A percentile compares a stretch with the other conserved stretches of the same genome.
Evolutionary conservation across 2,113 vertebrate species (phyloP).

Genomic region (Callipepla californica): DNA sequence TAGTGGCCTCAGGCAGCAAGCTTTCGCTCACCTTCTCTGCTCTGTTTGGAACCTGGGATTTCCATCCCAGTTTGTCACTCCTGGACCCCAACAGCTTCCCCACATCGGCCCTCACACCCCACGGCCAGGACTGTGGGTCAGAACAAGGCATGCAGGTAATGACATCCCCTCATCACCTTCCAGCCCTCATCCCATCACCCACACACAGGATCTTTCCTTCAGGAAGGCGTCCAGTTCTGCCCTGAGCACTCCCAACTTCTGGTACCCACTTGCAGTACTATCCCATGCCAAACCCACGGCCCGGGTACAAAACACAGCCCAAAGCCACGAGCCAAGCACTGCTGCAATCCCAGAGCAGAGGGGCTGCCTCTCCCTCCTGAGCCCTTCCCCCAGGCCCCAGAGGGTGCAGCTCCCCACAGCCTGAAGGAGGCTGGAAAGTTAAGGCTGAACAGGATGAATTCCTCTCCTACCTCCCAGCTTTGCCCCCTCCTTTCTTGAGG

Average conservation of each 20-base stretch:
- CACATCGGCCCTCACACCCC: rapidly evolving
- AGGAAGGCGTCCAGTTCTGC: background rate
- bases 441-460: rapidly evolving
- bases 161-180: background rate
- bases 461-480: background rate
- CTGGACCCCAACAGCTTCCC: background rate
- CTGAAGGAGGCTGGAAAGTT: rapidly evolving
- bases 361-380: background rate
- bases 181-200: background rate
- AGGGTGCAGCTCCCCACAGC: background rate
- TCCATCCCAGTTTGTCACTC: background rate
- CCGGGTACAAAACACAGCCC: background rate
- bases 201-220: background rate
- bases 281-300: rapidly evolving
- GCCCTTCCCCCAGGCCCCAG: background rate
- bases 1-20: background rate
- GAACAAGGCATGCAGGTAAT: rapidly evolving
- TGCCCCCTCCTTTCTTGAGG: background rate
- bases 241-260: background rate
- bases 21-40: background rate
- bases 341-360: background rate
- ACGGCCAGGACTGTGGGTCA: rapidly evolving
- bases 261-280: background rate
- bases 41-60: background rate
- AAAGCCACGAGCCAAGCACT: rapidly evolving